phyloP scores from a whole-genome alignment of 2,888 invertebrate genomes.

The Synanthedon tipuliformis region DNA sequence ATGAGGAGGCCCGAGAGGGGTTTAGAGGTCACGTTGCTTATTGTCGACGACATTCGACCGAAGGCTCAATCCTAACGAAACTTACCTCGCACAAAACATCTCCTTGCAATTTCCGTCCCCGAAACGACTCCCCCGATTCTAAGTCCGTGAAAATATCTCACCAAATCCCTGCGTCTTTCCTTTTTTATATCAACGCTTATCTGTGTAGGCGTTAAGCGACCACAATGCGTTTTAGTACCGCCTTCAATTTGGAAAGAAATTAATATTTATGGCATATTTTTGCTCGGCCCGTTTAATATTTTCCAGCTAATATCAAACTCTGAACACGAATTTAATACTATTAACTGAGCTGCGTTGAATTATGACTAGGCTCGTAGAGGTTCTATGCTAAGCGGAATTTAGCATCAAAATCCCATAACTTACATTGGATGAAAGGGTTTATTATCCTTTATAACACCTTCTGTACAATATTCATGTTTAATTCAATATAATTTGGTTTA shows the following conservation, averaged over 20 bases:
- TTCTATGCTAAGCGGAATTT: slow-evolving; percentile 15
- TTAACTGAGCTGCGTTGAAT: slow-evolving; percentile 2
- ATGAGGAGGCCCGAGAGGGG: slow-evolving; percentile 22
- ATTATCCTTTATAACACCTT: slow-evolving; percentile 14
- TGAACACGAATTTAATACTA: neutral
- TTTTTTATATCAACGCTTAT: slow-evolving; percentile 40
- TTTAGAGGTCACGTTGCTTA: slow-evolving; percentile 33
- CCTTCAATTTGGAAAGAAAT: neutral
- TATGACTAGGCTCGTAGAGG: slow-evolving; percentile 9
- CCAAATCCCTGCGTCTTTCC: slow-evolving; percentile 38
- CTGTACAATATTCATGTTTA: too few species aligned
- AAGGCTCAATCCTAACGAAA: slow-evolving; percentile 34
- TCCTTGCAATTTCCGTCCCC: slow-evolving; percentile 44
- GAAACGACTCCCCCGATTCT: slow-evolving; percentile 40
- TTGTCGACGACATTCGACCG: slow-evolving; percentile 44
- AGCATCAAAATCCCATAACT: slow-evolving; percentile 23
- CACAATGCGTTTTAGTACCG: neutral
- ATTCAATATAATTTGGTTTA: too few species aligned
- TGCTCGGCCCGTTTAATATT: neutral
- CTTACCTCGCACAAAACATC: slow-evolving; percentile 31
- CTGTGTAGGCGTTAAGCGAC: slow-evolving; percentile 9
- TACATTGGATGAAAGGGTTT: slow-evolving; percentile 15
- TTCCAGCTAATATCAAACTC: neutral
- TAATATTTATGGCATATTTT: slow-evolving; percentile 4
- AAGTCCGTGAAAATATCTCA: slow-evolving; percentile 28